Base-by-base conservation (phyloP, 2,113 vertebrate genomes). In the Microcebus lehilahytsara region DNA sequence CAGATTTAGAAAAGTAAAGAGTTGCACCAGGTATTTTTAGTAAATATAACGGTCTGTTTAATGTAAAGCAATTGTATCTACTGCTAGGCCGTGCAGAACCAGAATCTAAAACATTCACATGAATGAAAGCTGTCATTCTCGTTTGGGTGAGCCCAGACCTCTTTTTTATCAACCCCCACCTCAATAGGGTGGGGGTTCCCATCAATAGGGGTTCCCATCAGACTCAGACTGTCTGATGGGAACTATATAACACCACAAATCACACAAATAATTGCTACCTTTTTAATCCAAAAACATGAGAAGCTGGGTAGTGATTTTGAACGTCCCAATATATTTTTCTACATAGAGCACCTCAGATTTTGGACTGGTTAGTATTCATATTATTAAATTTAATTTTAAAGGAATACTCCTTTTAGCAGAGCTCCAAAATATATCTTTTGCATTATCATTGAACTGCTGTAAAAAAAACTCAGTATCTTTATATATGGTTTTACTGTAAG, bases 351-450 rank as follows among this genome's bases (percentile, higher is more conserved):
- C 10, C 14, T 84, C 23, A 46, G 37, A 42, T n/a, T 64, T 37
- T 34, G 3, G 3, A 16, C 40, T 90, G 37, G 9, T 23, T 66
- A 74, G 37, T 77, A 87, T 72, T 67, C 69, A 64, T 25, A 87
- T 37, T 64, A 87, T 19, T 60, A 93, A 88, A 87, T 71, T 86
- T 86, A 89, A 86, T 83, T 72, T 84, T 75, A 86, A 77, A 96
- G 34, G 22, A 46, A 85, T 66, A 34, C 27, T 80, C 69, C 25
- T 46, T 79, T 92, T 71, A 96, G 85, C 4, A 72, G 87, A 85
- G 19, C 30, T 93, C 77, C 51, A 90, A 89, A 96, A 80, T 46
- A 53, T 4, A 67, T 67, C 22, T 87, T 95, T 85, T 53, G 77
- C 20, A 66, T 88, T 78, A 79, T 62, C 67, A 72, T 37, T 72